A percentile compares a stretch with the other conserved stretches of the same genome.
phyloP scores from a whole-genome alignment of 2,797 vertebrate species.

The Characodon lateralis region DNA sequence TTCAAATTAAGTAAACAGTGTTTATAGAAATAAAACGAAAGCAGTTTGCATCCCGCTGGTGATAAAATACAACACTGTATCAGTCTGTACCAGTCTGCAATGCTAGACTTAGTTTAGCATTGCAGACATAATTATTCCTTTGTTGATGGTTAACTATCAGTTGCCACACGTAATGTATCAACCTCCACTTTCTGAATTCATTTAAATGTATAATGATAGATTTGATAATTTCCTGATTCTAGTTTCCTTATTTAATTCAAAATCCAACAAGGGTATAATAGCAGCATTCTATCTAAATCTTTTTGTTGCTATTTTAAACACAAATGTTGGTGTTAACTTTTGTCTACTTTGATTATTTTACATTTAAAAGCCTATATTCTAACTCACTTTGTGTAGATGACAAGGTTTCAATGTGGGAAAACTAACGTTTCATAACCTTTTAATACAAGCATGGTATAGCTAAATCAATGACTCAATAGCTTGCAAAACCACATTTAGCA shows the following conservation, averaged over 20 bases:
- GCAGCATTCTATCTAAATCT: background rate
- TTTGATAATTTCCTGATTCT: too few species aligned
- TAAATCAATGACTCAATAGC: background rate
- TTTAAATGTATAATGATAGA: background rate
- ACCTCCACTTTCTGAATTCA: background rate
- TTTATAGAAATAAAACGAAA: background rate
- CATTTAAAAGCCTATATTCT: background rate
- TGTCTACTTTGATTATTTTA: background rate
- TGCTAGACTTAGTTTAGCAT: background rate
- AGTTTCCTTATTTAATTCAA: background rate
- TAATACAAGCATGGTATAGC: background rate
- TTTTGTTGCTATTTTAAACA: background rate
- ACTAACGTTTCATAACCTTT: background rate
- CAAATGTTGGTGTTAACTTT: background rate
- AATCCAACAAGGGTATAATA: background rate
- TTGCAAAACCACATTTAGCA: background rate
- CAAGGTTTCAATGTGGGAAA: background rate
- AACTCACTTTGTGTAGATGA: background rate
- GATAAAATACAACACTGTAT: background rate
- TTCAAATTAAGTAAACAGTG: background rate
- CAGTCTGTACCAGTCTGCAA: background rate
- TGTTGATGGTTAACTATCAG: slow-evolving; percentile 1
- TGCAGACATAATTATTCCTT: background rate
- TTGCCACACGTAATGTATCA: background rate
- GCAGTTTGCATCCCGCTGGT: background rate